phyloP scores from a whole-genome alignment of 2,113 vertebrate genomes.

The Butorides virescens region DNA sequence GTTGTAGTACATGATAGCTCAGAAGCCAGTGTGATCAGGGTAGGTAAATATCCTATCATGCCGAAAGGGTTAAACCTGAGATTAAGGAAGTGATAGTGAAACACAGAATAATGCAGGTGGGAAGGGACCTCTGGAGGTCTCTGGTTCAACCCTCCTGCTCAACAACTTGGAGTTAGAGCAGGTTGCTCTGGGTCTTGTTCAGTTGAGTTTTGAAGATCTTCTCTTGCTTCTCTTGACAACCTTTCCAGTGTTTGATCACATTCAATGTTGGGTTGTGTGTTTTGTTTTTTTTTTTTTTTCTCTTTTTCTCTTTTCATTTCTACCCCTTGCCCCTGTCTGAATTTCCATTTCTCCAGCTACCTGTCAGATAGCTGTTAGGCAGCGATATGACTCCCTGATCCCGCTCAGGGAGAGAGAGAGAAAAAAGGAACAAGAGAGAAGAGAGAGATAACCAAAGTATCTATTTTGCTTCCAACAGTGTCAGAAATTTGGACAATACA shows the following conservation, averaged over 20 bases:
- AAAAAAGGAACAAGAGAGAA: too few species aligned
- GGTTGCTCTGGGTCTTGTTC: not conserved
- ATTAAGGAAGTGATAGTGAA: not conserved
- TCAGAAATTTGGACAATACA: slow-evolving; percentile 98
- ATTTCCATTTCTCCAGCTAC: not conserved
- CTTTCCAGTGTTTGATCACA: not conserved
- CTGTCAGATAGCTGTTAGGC: not conserved
- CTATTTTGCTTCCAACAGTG: slow-evolving; percentile 78
- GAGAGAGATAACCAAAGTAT: not conserved
- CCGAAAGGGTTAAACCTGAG: not conserved
- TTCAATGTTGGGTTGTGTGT: too few species aligned
- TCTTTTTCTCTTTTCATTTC: too few species aligned
- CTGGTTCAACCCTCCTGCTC: not conserved
- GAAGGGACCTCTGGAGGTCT: not conserved
- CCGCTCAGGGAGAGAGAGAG: not conserved
- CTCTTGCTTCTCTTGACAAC: not conserved
- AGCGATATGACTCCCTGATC: not conserved
- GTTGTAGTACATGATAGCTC: not conserved
- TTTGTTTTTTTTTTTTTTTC: too few species aligned
- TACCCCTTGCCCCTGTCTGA: not conserved
- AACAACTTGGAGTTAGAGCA: not conserved
- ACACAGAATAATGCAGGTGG: not conserved
- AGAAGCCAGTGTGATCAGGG: not conserved
- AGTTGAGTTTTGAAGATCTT: not conserved
- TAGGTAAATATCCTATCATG: not conserved